These are phyloP conservation scores for Rhabdornis inornatus DNA, from an alignment of 2,113 vertebrate species.

Conservation along the genomic window DNA sequence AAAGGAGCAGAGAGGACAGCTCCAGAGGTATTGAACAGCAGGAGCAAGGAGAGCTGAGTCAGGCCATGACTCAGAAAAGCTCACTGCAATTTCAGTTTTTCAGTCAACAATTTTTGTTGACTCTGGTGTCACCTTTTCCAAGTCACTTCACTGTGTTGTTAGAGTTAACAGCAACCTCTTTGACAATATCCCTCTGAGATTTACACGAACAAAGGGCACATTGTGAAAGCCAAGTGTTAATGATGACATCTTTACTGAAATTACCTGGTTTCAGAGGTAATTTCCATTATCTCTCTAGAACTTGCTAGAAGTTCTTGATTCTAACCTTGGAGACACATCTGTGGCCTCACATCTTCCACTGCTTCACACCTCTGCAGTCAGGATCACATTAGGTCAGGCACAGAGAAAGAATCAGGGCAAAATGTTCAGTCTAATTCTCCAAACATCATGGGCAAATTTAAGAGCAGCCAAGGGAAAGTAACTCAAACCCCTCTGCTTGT, in stretches of 20 bases:
- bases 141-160: not conserved
- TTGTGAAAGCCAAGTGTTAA: not conserved
- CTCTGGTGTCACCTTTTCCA: not conserved
- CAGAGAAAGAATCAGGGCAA: not conserved
- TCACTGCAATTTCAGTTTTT: not conserved
- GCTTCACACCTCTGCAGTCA: not conserved
- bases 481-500: not conserved
- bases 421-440: not conserved
- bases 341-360: not conserved
- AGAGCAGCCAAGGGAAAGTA: not conserved
- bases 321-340: not conserved
- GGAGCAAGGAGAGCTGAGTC: not conserved
- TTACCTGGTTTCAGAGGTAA: not conserved
- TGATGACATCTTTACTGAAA: not conserved
- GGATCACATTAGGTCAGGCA: not conserved
- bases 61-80: not conserved
- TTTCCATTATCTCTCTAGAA: not conserved
- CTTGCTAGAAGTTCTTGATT: not conserved
- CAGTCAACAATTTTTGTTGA: no score
- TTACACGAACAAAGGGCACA: not conserved
- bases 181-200: not conserved
- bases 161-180: not conserved
- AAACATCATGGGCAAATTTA: not conserved
- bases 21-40: fast-evolving
- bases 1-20: not conserved